A percentile compares a stretch with the other conserved stretches of the same genome.
Conservation (phyloP, 2,888 invertebrate genomes). For the Campaea margaritaria region DNA sequence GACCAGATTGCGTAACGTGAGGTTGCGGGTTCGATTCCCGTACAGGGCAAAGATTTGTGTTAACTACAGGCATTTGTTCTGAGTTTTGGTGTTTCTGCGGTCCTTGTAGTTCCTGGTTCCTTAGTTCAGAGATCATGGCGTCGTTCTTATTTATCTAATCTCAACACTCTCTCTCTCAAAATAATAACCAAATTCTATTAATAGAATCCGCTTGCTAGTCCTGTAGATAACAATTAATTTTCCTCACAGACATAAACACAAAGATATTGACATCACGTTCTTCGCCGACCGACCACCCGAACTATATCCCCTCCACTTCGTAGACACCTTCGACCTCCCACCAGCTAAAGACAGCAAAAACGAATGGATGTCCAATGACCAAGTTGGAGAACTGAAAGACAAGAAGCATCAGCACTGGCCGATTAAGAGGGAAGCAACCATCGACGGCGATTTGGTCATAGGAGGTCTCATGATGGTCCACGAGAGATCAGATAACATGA, state of each 20-base stretch:
- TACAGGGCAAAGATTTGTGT: too few relatives aligned
- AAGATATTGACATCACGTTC: conserved; percentile 56
- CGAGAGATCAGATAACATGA: conserved; percentile 93
- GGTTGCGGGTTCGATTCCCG: too few relatives aligned
- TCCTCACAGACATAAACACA: conserved; percentile 63
- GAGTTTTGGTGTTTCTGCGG: too few relatives aligned
- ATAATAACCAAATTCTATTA: too few relatives aligned
- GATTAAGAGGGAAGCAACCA: conserved; percentile 93
- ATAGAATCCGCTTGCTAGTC: too few relatives aligned
- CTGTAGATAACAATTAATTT: not conserved
- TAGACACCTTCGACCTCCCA: conserved; percentile 55
- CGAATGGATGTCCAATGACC: conserved; percentile 75
- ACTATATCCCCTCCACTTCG: conserved; percentile 51
- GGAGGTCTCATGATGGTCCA: conserved; percentile 98
- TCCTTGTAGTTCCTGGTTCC: too few relatives aligned
- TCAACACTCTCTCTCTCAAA: too few relatives aligned
- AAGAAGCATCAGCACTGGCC: conserved; percentile 88
- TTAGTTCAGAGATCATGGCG: too few relatives aligned
- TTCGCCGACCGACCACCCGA: conserved; percentile 52
- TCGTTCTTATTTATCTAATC: too few relatives aligned
- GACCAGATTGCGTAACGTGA: too few relatives aligned
- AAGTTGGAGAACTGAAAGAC: conserved; percentile 71
- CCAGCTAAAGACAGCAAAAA: conserved; percentile 56
- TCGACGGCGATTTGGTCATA: conserved; percentile 94
- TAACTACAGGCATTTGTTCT: too few relatives aligned